A percentile compares a stretch with the other conserved stretches of the same genome.
These are phyloP conservation scores for Ailurus styani DNA, from an alignment of 2,113 vertebrate species.

Conservation along the genomic window DNA sequence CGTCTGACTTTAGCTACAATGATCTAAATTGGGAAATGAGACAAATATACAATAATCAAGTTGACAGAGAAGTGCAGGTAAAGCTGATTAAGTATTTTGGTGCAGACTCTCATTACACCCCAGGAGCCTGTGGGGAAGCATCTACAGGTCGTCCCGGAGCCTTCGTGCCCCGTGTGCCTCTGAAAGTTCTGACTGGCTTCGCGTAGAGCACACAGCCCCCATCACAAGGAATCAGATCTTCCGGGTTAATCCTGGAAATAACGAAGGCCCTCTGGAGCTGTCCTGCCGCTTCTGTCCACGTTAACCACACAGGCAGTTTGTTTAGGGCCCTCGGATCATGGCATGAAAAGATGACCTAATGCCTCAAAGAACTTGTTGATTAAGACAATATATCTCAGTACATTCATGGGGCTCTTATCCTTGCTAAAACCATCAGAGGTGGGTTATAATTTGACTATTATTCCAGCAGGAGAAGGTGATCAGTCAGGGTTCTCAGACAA, in stretches of 20 bases:
- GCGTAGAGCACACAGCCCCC: rapidly evolving
- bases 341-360: not conserved
- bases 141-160: rapidly evolving
- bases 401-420: too few species aligned
- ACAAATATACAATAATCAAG: not conserved
- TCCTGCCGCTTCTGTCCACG: not conserved
- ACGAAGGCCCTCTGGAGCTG: not conserved
- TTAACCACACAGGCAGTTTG: not conserved
- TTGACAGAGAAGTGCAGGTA: not conserved
- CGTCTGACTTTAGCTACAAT: not conserved
- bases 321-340: not conserved
- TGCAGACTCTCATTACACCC: rapidly evolving
- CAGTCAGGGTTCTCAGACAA: not conserved
- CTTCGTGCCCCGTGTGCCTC: rapidly evolving
- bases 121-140: rapidly evolving
- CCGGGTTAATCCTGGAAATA: not conserved
- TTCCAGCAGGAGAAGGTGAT: rapidly evolving
- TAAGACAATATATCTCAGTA: not conserved
- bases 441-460: not conserved
- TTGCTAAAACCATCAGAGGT: not conserved
- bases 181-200: not conserved
- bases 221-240: rapidly evolving
- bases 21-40: not conserved
- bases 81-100: not conserved
- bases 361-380: not conserved